These are phyloP conservation scores for Hipparchia sbordonii DNA, from an alignment of 2,888 invertebrate genomes.

Conservation along the genomic window DNA sequence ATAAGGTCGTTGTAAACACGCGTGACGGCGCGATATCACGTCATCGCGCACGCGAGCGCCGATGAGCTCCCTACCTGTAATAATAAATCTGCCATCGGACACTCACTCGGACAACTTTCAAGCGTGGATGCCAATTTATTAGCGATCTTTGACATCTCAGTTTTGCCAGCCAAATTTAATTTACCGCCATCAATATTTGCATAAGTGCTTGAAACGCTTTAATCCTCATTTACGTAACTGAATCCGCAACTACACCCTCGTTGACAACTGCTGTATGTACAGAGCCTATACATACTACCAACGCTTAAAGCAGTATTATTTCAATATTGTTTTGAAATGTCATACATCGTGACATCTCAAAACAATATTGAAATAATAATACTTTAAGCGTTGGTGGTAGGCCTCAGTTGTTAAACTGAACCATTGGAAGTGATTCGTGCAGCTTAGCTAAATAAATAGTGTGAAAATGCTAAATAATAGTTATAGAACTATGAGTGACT, in stretches of 20 bases:
- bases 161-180: slow-evolving; percentile 33
- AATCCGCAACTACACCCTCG: neutral
- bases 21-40: slow-evolving; percentile 76
- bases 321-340: too few species aligned
- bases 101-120: slow-evolving; percentile 43
- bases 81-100: slow-evolving; percentile 50
- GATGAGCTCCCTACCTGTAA: slow-evolving; percentile 57
- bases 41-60: slow-evolving; percentile 74
- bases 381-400: too few species aligned
- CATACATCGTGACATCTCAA: too few species aligned
- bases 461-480: too few species aligned
- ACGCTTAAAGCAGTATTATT: too few species aligned
- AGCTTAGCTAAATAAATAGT: too few species aligned
- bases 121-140: slow-evolving; percentile 42
- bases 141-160: slow-evolving; percentile 40
- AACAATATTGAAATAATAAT: too few species aligned
- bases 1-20: slow-evolving; percentile 71
- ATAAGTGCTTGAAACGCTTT: slow-evolving; percentile 2
- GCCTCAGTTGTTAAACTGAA: too few species aligned
- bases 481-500: too few species aligned
- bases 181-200: slow-evolving; percentile 17
- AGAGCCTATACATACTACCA: too few species aligned
- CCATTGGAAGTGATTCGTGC: too few species aligned
- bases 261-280: too few species aligned
- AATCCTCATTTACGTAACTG: neutral